A percentile compares a stretch with the other conserved stretches of the same genome.
Conservation (phyloP, 2,113 vertebrate species). For the Cryptoleucopteryx plumbea region DNA sequence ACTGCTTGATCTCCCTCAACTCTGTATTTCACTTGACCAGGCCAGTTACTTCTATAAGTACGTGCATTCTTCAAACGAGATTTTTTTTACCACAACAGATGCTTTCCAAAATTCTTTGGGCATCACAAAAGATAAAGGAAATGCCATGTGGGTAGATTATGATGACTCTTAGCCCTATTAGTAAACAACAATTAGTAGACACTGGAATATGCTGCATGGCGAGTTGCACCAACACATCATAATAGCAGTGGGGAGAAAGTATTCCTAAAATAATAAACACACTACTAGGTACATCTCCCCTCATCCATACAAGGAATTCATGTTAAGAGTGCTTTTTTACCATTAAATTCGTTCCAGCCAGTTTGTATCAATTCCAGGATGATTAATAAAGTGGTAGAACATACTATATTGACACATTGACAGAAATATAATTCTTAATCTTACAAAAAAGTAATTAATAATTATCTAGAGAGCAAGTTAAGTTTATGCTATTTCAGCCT, state of each 20-base stretch:
- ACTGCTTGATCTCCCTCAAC: not conserved
- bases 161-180: not conserved
- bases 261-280: not conserved
- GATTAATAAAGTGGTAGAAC: not conserved
- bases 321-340: too few relatives aligned
- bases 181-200: conserved; percentile 27
- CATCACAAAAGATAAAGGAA: not conserved
- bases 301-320: not conserved
- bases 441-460: not conserved
- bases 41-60: not conserved
- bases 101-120: not conserved
- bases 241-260: not conserved
- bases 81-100: not conserved
- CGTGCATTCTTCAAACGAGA: not conserved
- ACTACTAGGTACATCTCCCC: not conserved
- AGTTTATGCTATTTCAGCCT: not conserved
- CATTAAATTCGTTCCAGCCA: too few relatives aligned
- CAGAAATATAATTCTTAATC: not conserved
- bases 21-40: not conserved
- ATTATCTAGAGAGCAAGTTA: not conserved
- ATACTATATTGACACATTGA: not conserved
- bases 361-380: not conserved
- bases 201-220: conserved; percentile 18
- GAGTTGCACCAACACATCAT: too few relatives aligned
- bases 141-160: not conserved